Conservation (phyloP, 2,113 vertebrate species). For the Chunga burmeisteri region DNA sequence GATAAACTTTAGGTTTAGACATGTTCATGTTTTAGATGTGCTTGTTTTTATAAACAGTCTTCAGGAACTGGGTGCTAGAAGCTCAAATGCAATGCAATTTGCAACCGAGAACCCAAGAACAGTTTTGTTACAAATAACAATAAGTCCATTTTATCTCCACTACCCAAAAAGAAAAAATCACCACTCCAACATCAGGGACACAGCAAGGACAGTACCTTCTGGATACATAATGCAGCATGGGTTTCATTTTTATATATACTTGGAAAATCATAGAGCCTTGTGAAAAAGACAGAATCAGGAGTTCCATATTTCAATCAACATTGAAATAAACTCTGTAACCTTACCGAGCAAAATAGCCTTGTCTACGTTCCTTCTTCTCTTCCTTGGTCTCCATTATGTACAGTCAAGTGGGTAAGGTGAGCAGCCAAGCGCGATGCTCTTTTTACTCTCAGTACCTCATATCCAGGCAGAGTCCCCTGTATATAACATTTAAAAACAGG, state of each 20-base stretch:
- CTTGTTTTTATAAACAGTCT: neutral
- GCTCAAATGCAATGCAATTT: neutral
- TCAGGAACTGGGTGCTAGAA: neutral
- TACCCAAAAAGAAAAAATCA: neutral
- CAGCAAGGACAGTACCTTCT: neutral
- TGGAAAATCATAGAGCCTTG: neutral
- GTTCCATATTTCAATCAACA: neutral
- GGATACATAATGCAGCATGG: neutral
- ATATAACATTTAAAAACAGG: neutral
- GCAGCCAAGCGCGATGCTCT: conserved; percentile 16
- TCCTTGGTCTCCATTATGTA: conserved; percentile 79
- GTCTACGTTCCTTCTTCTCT: conserved; percentile 81
- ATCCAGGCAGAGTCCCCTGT: conserved; percentile 46
- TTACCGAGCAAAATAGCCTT: conserved; percentile 83
- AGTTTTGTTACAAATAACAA: neutral
- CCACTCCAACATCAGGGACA: neutral
- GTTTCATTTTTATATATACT: neutral
- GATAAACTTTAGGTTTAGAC: neutral
- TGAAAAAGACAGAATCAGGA: neutral
- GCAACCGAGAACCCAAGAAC: neutral
- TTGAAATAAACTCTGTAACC: neutral
- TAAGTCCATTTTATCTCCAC: neutral
- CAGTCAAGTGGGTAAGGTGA: conserved; percentile 10
- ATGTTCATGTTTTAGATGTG: neutral
- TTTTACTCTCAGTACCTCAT: conserved; percentile 63